phyloP scores from a whole-genome alignment of 1,140 invertebrate genomes.

The Mizuhopecten yessoensis region DNA sequence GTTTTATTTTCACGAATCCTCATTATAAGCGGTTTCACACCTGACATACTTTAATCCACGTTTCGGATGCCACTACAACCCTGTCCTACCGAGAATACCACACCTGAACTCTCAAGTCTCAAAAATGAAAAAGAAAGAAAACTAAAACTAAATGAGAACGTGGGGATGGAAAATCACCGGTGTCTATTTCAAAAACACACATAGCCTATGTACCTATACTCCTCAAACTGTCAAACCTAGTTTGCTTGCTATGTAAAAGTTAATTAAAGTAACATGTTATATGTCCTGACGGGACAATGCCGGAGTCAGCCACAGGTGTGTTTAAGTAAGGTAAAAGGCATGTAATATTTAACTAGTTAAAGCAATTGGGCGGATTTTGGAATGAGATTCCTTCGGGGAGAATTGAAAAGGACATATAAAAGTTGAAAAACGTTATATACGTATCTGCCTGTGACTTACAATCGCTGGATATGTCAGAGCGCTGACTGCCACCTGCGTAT shows the following conservation, averaged over 20 bases:
- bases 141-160: conserved; percentile 2
- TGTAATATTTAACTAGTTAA: conserved; percentile 40
- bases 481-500: background rate
- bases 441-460: conserved; percentile 1
- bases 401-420: conserved; percentile 11
- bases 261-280: conserved; percentile 35
- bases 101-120: conserved; percentile 22
- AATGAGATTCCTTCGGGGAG: conserved; percentile 29
- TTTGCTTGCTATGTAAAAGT: conserved; percentile 34
- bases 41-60: background rate
- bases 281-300: background rate
- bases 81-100: background rate
- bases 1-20: background rate
- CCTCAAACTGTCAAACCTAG: conserved; percentile 32
- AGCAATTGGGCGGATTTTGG: conserved; percentile 22
- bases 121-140: conserved; percentile 29
- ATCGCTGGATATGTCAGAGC: background rate
- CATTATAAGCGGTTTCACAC: conserved; percentile 38
- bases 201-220: conserved; percentile 20
- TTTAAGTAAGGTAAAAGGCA: conserved; percentile 33
- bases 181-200: conserved; percentile 33
- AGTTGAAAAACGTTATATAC: conserved; percentile 35
- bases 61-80: conserved; percentile 19
- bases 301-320: background rate
- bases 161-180: background rate